phyloP scores from a whole-genome alignment of 2,888 invertebrate genomes.

The Cyaniris semiargus region DNA sequence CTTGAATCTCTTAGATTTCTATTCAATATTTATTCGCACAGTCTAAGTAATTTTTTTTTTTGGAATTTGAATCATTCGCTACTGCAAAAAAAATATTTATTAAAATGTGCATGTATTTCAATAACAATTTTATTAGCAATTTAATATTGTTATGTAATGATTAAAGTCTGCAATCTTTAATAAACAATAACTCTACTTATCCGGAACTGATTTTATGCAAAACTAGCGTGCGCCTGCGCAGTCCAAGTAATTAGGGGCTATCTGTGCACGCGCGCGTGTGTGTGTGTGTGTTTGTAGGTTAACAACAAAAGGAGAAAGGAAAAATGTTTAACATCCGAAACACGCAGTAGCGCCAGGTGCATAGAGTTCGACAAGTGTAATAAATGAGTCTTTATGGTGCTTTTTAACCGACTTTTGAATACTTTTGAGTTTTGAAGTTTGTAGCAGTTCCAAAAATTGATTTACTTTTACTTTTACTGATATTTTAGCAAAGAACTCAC shows the following conservation, averaged over 20 bases:
- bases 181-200: too few species aligned
- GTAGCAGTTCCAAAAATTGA: neutral
- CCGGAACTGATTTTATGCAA: constrained; percentile 3
- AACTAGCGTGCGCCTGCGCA: neutral
- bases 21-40: too few species aligned
- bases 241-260: neutral
- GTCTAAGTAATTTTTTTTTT: too few species aligned
- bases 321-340: constrained; percentile 15
- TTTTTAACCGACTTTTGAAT: neutral
- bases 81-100: too few species aligned
- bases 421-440: too few species aligned
- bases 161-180: too few species aligned
- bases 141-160: too few species aligned
- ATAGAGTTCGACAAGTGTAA: neutral
- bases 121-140: too few species aligned
- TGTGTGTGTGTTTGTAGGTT: constrained; percentile 1
- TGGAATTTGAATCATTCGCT: too few species aligned
- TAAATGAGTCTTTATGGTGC: neutral
- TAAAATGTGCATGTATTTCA: too few species aligned
- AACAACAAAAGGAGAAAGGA: constrained; percentile 15
- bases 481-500: neutral
- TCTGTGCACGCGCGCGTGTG: neutral
- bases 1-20: too few species aligned
- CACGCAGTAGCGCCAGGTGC: constrained; percentile 14
- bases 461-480: too few species aligned